These are phyloP conservation scores for Micromussa lordhowensis DNA, from an alignment of 92 coral and sea anemone species.

Conservation along the genomic window DNA sequence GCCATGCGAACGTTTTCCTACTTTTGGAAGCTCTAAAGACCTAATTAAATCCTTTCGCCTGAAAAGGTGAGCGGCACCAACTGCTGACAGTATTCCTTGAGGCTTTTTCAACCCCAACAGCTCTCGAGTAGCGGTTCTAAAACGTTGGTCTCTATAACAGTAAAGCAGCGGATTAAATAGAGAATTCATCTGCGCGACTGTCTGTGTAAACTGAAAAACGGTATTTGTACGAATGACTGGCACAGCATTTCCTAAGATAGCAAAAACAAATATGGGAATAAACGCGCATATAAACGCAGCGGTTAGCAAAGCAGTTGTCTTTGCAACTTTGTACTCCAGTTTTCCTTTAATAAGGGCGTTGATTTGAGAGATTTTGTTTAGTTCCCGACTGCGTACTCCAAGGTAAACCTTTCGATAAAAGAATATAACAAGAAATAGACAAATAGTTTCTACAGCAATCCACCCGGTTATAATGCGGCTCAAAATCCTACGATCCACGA, in stretches of 20 bases:
- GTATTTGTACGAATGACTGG: neutral
- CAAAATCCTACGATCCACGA: neutral
- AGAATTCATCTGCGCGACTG: neutral
- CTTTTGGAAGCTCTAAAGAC: neutral
- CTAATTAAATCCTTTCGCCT: neutral
- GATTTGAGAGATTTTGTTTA: neutral
- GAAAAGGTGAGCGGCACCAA: neutral
- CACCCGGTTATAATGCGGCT: no score
- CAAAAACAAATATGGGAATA: neutral
- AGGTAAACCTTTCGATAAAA: neutral
- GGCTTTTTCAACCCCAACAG: neutral
- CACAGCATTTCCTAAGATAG: neutral
- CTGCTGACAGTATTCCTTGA: neutral
- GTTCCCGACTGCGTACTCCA: neutral
- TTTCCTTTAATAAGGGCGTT: neutral
- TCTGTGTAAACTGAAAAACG: neutral
- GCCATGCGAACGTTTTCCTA: neutral
- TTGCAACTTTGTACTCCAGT: neutral
- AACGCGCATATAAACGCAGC: neutral
- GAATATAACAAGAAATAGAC: neutral
- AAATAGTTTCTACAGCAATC: no score
- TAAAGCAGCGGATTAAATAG: neutral
- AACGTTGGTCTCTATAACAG: neutral
- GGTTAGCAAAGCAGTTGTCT: neutral
- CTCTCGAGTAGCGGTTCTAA: neutral